Conservation (phyloP, 2,888 invertebrate genomes). For the Timema cristinae region DNA sequence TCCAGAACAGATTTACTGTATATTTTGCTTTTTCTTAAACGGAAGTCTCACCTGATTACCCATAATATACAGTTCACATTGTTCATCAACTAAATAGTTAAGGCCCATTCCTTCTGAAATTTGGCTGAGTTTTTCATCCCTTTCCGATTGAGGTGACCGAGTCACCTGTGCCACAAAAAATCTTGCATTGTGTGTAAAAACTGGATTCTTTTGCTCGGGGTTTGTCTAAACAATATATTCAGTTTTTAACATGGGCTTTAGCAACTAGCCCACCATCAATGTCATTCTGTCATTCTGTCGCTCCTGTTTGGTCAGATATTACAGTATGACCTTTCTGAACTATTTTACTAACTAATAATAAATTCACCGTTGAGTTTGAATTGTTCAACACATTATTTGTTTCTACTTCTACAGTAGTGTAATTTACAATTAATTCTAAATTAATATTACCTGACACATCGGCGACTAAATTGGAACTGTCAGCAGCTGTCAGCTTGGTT, state of each 20-base stretch:
- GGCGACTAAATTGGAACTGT: not conserved
- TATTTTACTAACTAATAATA: not conserved
- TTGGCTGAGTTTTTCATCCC: not conserved
- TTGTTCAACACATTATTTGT: not conserved
- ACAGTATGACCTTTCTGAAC: not conserved
- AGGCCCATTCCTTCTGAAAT: too few relatives aligned
- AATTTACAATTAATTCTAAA: not conserved
- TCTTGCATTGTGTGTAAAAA: not conserved
- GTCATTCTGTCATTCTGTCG: too few relatives aligned
- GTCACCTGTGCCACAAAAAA: not conserved
- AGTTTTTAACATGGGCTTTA: conserved; percentile 2
- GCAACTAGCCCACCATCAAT: too few relatives aligned
- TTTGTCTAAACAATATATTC: not conserved
- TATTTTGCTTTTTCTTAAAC: too few relatives aligned
- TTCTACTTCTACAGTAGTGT: not conserved
- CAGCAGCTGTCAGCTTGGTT: not conserved
- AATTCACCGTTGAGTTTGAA: not conserved
- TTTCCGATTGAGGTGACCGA: too few relatives aligned
- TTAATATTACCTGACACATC: not conserved
- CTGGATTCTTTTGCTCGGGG: not conserved
- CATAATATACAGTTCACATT: too few relatives aligned
- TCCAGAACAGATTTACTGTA: not conserved
- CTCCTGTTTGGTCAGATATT: too few relatives aligned
- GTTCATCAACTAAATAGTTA: too few relatives aligned
- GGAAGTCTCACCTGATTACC: not conserved